Conservation (phyloP, 2,113 vertebrate genomes). For the Mus pahari region DNA sequence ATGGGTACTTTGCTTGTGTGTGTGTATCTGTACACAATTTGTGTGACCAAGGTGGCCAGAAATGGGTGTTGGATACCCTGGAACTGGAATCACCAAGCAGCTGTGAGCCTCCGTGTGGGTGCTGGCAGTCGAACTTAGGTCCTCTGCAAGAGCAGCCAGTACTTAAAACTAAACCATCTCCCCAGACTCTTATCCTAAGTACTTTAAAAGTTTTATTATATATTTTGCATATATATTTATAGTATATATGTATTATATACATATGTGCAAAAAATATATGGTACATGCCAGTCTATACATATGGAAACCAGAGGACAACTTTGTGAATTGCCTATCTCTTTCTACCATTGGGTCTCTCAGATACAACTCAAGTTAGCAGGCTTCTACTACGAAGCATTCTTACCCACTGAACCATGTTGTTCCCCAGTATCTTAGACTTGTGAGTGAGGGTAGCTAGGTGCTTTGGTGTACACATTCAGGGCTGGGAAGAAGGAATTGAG, state of each 20-base stretch:
- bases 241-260: too few relatives aligned
- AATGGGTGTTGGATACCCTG: neutral
- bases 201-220: too few relatives aligned
- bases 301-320: neutral
- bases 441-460: neutral
- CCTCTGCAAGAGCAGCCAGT: neutral
- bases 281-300: neutral
- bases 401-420: too few relatives aligned
- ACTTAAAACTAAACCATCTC: too few relatives aligned
- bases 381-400: neutral
- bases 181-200: too few relatives aligned
- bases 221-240: too few relatives aligned
- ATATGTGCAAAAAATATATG: neutral
- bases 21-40: neutral
- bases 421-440: slow-evolving; percentile 21
- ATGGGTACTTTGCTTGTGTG: neutral
- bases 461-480: neutral
- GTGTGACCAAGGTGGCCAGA: neutral
- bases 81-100: neutral
- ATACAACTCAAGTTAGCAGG: neutral
- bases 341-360: neutral
- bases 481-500: neutral
- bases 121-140: neutral
- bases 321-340: neutral
- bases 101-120: neutral